Percentiles rank a stretch among this genome's conserved stretches.
Conservation (phyloP, 2,113 vertebrate species). For the Columbina picui region DNA sequence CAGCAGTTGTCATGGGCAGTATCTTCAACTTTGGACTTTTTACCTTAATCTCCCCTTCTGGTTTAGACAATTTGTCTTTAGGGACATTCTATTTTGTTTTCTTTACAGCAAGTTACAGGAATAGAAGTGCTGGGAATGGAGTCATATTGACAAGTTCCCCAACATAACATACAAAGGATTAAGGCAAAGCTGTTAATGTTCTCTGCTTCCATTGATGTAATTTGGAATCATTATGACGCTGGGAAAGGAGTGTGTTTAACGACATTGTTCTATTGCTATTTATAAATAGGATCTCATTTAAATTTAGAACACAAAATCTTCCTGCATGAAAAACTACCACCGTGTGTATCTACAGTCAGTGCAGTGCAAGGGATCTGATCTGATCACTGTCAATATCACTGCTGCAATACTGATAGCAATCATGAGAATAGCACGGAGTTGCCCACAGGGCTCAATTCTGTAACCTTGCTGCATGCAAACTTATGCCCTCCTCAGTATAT, state of each 20-base stretch:
- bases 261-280: slow-evolving; percentile 49
- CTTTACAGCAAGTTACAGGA: background rate
- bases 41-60: slow-evolving; percentile 82
- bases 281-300: slow-evolving; percentile 32
- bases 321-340: slow-evolving; percentile 30
- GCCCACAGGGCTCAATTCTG: background rate
- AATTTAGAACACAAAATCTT: slow-evolving; percentile 44
- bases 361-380: background rate
- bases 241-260: slow-evolving; percentile 34
- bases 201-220: slow-evolving; percentile 30
- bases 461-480: background rate
- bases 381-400: background rate
- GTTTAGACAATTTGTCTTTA: background rate
- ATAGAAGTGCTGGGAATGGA: background rate
- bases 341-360: background rate
- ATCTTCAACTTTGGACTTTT: slow-evolving; percentile 69
- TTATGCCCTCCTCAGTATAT: background rate
- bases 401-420: background rate
- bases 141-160: background rate
- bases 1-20: background rate
- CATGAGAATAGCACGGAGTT: background rate
- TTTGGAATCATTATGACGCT: slow-evolving; percentile 19
- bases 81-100: background rate
- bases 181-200: slow-evolving; percentile 48
- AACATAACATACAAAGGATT: slow-evolving; percentile 3